A percentile compares a stretch with the other conserved stretches of the same genome.
These are phyloP conservation scores for Prochilodus magdalenae DNA, from an alignment of 2,113 vertebrate genomes.

Conservation along the genomic window DNA sequence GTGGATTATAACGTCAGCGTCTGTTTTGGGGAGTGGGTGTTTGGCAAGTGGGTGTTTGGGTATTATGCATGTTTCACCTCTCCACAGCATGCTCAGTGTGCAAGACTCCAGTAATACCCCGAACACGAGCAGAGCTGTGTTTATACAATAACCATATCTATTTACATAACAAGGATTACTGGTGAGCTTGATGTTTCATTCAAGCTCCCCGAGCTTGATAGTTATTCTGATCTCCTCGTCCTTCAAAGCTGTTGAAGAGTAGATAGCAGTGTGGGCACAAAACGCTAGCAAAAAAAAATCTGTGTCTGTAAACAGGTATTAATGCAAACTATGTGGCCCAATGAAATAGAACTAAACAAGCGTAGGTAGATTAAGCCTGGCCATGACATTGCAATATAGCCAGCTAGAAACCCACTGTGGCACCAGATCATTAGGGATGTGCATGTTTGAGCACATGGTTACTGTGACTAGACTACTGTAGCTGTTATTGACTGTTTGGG, in stretches of 20 bases:
- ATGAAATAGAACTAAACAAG: too few species aligned
- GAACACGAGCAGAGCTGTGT: constrained; percentile 11
- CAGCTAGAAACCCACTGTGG: too few species aligned
- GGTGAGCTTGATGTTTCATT: neutral
- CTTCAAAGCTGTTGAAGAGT: neutral
- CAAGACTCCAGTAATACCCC: constrained; percentile 6
- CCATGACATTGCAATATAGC: too few species aligned
- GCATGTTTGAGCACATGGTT: too few species aligned
- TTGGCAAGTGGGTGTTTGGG: neutral
- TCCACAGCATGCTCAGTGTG: neutral
- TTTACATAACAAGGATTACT: constrained; percentile 30
- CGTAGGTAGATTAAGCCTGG: too few species aligned
- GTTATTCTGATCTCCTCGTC: neutral
- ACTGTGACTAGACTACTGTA: too few species aligned
- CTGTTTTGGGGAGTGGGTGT: neutral
- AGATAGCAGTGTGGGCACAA: too few species aligned
- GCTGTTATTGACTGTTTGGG: too few species aligned
- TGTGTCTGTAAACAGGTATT: too few species aligned
- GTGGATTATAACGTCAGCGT: neutral
- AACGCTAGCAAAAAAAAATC: too few species aligned
- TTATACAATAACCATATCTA: constrained; percentile 29
- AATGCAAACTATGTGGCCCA: too few species aligned
- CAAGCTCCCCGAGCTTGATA: neutral
- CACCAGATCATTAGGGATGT: too few species aligned
- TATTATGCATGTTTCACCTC: neutral